Evolutionary conservation across 2,888 invertebrate species (phyloP), one percentile per base, ranked within the genome.

Genomic region (Branchellion lobata): DNA sequence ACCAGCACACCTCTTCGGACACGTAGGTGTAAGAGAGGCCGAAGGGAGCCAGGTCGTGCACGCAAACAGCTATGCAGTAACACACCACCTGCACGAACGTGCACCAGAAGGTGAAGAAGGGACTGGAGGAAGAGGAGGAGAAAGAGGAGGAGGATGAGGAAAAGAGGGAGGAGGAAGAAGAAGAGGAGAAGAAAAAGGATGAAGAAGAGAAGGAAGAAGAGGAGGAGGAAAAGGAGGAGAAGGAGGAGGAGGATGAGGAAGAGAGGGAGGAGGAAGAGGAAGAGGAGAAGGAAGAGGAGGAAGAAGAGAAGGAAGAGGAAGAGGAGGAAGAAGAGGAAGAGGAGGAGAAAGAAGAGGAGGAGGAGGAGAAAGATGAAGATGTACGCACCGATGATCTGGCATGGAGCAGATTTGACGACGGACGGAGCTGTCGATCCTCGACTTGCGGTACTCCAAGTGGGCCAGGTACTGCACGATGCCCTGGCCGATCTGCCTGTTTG

Each of bases 31-130:
- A 90, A 81, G 93, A 93, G 82, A 96, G 91, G 29, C 97, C 97
- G 81, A 95, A 92, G 0, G 97, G 96, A 2, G 96, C 97, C 83
- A 97, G 92, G 40, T 98, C 98, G 88, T 98, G 99, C 85, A 95
- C 94, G 81, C 93, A 91, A 77, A 99, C 89, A 0, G 97, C 94
- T 82, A 96, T 91, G 82, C 96, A 90, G 83, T 96, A 90, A 83
- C 99, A 93, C 83, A 97, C 89, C 81, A 96, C 91, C 89, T 99
- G 99, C 77, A 96, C 96, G 21, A 94, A 94, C 83, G 96, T 96
- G 83, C 98, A 94, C 98, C 98, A 99, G 90, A 96, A 99, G 53
- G 98, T 99, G 89, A 99, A 99, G 89, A 94, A 96, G 14, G 98
- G 98, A 83, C 98, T 87, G 88, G 82, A 84, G 86, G 65, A 31